Evolutionary conservation across 1,140 invertebrate genomes (phyloP), one percentile per base, ranked within the genome.

Genomic region (Thaumatotibia leucotreta): DNA sequence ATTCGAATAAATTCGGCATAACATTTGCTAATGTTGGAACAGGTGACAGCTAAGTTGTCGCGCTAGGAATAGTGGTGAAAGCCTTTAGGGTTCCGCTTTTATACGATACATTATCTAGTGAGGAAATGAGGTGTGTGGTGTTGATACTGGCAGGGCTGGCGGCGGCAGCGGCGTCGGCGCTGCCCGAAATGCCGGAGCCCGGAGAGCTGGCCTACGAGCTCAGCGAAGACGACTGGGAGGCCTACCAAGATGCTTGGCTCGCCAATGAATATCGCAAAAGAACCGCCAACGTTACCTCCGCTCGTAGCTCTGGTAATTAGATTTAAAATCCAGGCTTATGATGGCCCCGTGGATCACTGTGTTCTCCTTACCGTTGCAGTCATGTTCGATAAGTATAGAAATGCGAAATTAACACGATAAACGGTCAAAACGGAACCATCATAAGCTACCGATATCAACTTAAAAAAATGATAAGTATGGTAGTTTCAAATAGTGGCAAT

Each of bases 171-270:
- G 33, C 54, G 45, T 23, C 33, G 2, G 8, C 23, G 20, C 39
- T 54, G 8, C 24, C 54, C 9, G 24, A 27, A 2, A 29, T 70
- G 31, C 69, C 69, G 4, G 65, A 67, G 11, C 69, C 69, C 0
- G 65, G 65, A 1, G 63, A 67, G 9, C 65, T 62, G 20, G 52
- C 83, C 1, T 70, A 82, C 11, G 63, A 75, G 5, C 74, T 87
- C 5, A 74, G 69, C 11, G 87, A 88, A 68, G 84, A 88, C 9
- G 79, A 86, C 9, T 88, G 85, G 63, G 84, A 90, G 58, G 84
- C 88, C 23, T 88, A 89, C 24, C 70, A 86, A 0, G 86, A 90
- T 23, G 62, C 63, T 3, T 90, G 85, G 84, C 75, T 90, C 1
- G 75, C 72, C 10, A 35, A 77, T 2, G 75, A 89, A 72, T 65